These are phyloP conservation scores for Sus scrofa DNA, from an alignment of 2,113 vertebrate genomes.

Conservation along the genomic window DNA sequence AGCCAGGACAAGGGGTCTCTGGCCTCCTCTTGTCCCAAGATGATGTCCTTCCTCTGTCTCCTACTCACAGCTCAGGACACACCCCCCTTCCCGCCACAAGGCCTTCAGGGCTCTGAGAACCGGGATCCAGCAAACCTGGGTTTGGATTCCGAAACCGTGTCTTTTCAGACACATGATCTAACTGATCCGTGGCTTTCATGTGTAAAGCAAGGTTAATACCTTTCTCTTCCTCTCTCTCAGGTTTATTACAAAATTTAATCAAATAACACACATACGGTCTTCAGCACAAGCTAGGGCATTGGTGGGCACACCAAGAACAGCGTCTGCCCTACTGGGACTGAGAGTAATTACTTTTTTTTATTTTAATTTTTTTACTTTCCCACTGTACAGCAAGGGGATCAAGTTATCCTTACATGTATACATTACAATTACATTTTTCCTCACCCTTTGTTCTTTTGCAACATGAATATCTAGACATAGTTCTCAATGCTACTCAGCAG, in stretches of 20 bases:
- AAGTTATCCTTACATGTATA: too few species aligned
- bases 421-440: too few species aligned
- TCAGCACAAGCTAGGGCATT: too few species aligned
- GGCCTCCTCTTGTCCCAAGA: neutral
- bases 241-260: neutral
- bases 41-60: neutral
- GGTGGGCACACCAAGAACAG: neutral
- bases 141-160: neutral
- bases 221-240: neutral
- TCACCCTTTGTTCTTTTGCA: too few species aligned
- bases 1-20: neutral
- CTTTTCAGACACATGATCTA: neutral
- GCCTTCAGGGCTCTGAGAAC: neutral
- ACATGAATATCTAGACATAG: too few species aligned
- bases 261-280: neutral
- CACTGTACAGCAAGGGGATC: too few species aligned
- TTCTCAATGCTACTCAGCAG: too few species aligned
- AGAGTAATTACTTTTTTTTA: accelerated
- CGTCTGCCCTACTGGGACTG: neutral
- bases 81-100: accelerated
- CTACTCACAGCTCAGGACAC: neutral
- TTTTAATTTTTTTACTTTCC: too few species aligned
- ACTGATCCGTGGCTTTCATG: neutral
- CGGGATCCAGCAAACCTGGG: neutral
- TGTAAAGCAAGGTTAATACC: neutral